Base-by-base conservation (phyloP, 2,888 invertebrate genomes). In the Apodemia mormo region DNA sequence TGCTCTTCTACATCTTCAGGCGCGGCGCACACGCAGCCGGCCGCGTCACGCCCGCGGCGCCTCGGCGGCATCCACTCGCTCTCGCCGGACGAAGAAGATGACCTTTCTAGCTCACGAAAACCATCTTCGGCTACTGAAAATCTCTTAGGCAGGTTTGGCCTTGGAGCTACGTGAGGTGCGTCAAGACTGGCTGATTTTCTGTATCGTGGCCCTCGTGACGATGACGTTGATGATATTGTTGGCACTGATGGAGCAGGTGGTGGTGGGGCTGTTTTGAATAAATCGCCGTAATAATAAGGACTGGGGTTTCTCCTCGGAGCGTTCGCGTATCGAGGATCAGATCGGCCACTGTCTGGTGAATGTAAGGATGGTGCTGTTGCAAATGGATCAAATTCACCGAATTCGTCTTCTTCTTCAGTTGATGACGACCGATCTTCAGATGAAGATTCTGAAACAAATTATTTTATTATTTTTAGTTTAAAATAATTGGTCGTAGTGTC, bases 261-360 rank as follows among this genome's bases (percentile, higher is more conserved):
- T 37, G 88, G 84, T 43, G 94, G 92, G 33, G 92, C 92, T 65
- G 94, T 94, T 89, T 86, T 94, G 80, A 96, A 95, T 68, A 97
- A 87, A 82, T 97, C 97, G 1, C 96, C 96, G 94, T 97, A 97
- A 80, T 97, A 97, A 82, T 97, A 97, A 1, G 97, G 97, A 70
- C 97, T 97, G 12, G 96, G 96, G 82, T 97, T 96, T 52, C 96
- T 94, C 75, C 94, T 84, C 73, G 94, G 92, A 12, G 94, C 83
- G 95, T 94, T 86, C 75, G 92, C 88, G 94, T 95, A 86, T 76
- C 92, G 84, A 5, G 92, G 93, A 75, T 93, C 93, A 72, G 94
- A 87, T 77, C 94, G 94, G 70, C 95, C 95, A 79, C 96, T 96
- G 79, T 96, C 96, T 10, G 96, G 96, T 2, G 96, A 96, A 85